Base-by-base conservation (phyloP, 2,113 vertebrate species). In the Hystrix brachyura region DNA sequence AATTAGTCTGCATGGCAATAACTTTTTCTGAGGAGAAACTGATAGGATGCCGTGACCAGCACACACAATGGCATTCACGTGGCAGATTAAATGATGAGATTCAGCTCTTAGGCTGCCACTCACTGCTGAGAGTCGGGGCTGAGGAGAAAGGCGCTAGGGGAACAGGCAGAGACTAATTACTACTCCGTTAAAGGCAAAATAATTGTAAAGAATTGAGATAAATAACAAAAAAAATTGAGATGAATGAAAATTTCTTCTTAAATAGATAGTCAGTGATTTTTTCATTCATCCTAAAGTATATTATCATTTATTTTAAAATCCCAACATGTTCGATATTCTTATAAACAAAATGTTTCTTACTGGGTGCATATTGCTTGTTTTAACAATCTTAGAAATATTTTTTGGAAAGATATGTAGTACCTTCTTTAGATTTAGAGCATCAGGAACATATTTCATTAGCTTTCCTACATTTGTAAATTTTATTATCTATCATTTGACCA, bases 231-330 rank as follows among this genome's bases (percentile, higher is more conserved):
- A 38, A 38, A 38, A 38, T 38, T 38, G 38, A 38, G 38, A 38
- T 38, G 38, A 94, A 82, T 80, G 38, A 67, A 92, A 43, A 13
- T 87, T 96, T 86, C 62, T 67, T 83, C 10, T 55, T 93, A 21
- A 72, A 87, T 2, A 71, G 2, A 10, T 83, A 89, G 5, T 86
- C 25, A 85, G 34, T 65, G 64, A 89, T 18, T 92, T 94, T 74
- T 13, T 38, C 38, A 38, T 38, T 38, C 38, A 38, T 38, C 38
- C 2, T 38, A 38, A 2, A 2, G 38, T 38, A 38, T 38, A 38
- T 38, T 38, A 38, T 38, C 38, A 38, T 38, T 38, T 38, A 38
- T 38, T 38, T 38, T 38, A 38, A 38, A 38, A 38, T 38, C 0
- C 23, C 43, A 43, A 25, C 0, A 83, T 81, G 57, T 81, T 67